Percentiles rank a stretch among this genome's conserved stretches.
phyloP scores from a whole-genome alignment of 30 jellyfish, hydroid and myxozoan species.

The Pseudorhiza aurosa region DNA sequence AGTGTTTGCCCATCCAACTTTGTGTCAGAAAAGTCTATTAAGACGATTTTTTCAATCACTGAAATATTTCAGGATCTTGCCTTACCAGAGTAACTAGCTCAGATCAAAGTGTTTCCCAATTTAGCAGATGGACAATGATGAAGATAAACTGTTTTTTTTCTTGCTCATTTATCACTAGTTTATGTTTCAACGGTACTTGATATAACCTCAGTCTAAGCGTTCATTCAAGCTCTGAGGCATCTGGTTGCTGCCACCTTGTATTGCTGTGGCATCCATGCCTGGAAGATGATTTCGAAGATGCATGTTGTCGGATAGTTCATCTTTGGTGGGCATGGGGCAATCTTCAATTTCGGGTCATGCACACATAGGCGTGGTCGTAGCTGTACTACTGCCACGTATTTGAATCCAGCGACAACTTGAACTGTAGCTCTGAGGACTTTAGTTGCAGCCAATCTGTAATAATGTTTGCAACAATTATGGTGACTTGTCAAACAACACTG shows the following conservation, averaged over 20 bases:
- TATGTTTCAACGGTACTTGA: not conserved
- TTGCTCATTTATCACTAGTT: too few species aligned
- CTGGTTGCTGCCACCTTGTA: not conserved
- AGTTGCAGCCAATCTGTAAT: conserved; percentile 9
- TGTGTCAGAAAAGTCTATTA: too few species aligned
- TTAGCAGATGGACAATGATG: too few species aligned
- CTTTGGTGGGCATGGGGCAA: conserved; percentile 41
- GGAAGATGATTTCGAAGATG: conserved; percentile 13
- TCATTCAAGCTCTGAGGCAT: not conserved
- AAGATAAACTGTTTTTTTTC: too few species aligned
- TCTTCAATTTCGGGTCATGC: conserved; percentile 22
- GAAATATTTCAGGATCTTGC: too few species aligned
- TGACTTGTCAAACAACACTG: too few species aligned
- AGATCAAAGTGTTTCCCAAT: too few species aligned
- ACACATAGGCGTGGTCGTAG: conserved; percentile 25
- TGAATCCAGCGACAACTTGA: conserved; percentile 38
- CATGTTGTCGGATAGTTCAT: conserved; percentile 28
- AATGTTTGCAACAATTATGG: too few species aligned
- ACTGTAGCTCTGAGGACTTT: conserved; percentile 4
- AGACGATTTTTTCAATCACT: too few species aligned
- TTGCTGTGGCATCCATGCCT: conserved; percentile 16
- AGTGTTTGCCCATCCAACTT: too few species aligned
- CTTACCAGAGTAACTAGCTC: too few species aligned
- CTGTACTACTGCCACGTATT: conserved; percentile 23
- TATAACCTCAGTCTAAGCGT: not conserved